Evolutionary conservation across 2,113 vertebrate species (phyloP), one percentile per base, ranked within the genome.

Genomic region (Grus americana): DNA sequence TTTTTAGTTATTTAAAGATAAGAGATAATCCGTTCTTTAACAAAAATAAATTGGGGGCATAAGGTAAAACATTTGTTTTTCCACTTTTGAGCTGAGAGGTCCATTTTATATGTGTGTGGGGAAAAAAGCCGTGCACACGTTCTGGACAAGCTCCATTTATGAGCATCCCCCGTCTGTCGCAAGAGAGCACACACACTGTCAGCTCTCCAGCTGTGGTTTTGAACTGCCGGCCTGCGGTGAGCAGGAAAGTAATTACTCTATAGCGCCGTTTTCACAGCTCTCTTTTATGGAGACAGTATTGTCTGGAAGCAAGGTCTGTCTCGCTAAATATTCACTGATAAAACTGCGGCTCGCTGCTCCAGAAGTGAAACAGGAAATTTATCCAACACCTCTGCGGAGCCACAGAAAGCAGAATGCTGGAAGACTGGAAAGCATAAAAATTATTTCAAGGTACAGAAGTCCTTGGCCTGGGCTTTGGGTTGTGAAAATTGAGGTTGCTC

Each of bases 171-270:
- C 2, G 36, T 19, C 59, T 92, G 90, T 59, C 50, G 29, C 81
- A 85, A 90, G 87, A 47, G 67, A 91, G 76, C 75, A 50, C 84
- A 49, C 80, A 6, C 3, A 0, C 67, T 90, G 86, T 54, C 95
- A 88, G 86, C 93, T 78, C 88, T 65, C 91, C 95, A 88, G 90
- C 92, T 93, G 93, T 57, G 95, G 84, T 72, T 90, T 86, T 90
- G 85, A 95, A 40, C 85, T 34, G 57, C 73, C 12, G 17, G 91
- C 80, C 86, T 73, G 88, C 2, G 76, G 86, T 5, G 65, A 96
- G 79, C 82, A 86, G 86, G 76, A 59, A 63, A 83, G 82, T 66
- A 76, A 80, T 91, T 71, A 73, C 42, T 74, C 72, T 54, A 4
- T 10, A 83, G 85, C 8, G 18, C 67, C 42, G 2, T 72, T 79